These are phyloP conservation scores for Eupithecia exiguata DNA, from an alignment of 2,888 invertebrate species.

Conservation along the genomic window DNA sequence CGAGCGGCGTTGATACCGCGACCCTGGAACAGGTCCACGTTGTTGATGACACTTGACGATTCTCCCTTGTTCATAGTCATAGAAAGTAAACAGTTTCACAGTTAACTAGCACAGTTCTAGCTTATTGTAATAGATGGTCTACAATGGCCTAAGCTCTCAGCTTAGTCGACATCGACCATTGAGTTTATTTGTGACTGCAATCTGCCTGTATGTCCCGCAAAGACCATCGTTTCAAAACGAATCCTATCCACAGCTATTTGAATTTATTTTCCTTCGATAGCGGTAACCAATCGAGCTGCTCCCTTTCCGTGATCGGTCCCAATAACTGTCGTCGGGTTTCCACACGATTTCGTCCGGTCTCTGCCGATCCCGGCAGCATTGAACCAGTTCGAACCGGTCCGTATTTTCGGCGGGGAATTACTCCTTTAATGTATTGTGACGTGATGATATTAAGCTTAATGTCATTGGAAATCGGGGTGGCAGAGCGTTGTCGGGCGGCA, in stretches of 20 bases:
- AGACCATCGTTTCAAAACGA: neutral
- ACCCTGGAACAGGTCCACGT: no score
- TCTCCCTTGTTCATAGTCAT: no score
- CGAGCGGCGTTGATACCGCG: no score
- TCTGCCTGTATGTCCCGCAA: neutral
- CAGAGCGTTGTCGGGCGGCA: neutral
- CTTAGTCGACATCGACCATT: neutral
- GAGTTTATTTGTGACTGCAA: neutral
- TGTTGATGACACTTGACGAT: no score
- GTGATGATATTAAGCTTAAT: constrained; percentile 31
- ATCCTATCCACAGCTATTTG: constrained; percentile 3
- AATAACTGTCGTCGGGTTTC: constrained; percentile 64
- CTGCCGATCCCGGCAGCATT: constrained; percentile 45
- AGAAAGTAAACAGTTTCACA: neutral
- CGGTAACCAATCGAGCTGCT: constrained; percentile 15
- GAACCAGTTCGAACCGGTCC: constrained; percentile 24
- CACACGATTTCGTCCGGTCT: constrained; percentile 53
- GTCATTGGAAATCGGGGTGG: constrained; percentile 17
- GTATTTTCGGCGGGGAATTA: constrained; percentile 23
- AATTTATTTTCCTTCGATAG: constrained; percentile 4
- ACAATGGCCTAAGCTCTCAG: neutral
- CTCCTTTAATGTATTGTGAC: constrained; percentile 33
- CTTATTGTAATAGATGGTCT: neutral
- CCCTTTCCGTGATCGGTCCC: constrained; percentile 46
- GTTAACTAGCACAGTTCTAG: neutral